phyloP scores from a whole-genome alignment of 2,888 invertebrate genomes.

The Graphium colonna region DNA sequence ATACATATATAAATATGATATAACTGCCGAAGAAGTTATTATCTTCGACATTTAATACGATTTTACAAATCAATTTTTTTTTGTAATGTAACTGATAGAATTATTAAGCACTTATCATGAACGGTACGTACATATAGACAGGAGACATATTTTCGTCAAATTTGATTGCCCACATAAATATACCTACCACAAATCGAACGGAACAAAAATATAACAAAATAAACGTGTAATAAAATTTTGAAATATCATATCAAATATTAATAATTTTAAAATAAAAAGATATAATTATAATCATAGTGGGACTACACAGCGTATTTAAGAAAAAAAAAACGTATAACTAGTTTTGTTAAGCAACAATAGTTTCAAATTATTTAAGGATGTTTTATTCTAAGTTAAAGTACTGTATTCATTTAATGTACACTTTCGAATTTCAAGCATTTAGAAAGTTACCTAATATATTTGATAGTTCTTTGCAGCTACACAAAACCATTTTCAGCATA shows the following conservation, averaged over 20 bases:
- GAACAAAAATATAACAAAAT: constrained; percentile 14
- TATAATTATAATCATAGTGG: constrained; percentile 8
- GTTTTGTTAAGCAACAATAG: constrained; percentile 8
- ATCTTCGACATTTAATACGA: constrained; percentile 2
- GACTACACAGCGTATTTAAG: constrained; percentile 5
- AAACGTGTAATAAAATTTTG: constrained; percentile 3
- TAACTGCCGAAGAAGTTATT: constrained; percentile 12
- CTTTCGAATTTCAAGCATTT: constrained; percentile 1
- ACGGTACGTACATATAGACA: constrained; percentile 32
- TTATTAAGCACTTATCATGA: constrained; percentile 17
- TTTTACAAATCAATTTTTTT: constrained; percentile 3
- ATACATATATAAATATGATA: constrained; percentile 5
- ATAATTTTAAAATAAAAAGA: constrained; percentile 7
- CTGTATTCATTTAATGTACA: constrained; percentile 7
- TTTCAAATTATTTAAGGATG: constrained; percentile 10
- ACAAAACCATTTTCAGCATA: constrained; percentile 4
- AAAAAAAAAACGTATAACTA: constrained; percentile 11
- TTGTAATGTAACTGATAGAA: constrained; percentile 11
- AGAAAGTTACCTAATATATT: no score
- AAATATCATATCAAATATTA: constrained; percentile 5
- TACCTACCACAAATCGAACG: constrained; percentile 27
- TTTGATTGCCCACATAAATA: constrained; percentile 73
- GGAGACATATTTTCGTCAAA: constrained; percentile 77
- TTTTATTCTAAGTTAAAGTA: constrained; percentile 14
- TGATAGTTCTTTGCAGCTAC: neutral